phyloP scores from a whole-genome alignment of 2,797 vertebrate genomes.

The Sphenodon punctatus region DNA sequence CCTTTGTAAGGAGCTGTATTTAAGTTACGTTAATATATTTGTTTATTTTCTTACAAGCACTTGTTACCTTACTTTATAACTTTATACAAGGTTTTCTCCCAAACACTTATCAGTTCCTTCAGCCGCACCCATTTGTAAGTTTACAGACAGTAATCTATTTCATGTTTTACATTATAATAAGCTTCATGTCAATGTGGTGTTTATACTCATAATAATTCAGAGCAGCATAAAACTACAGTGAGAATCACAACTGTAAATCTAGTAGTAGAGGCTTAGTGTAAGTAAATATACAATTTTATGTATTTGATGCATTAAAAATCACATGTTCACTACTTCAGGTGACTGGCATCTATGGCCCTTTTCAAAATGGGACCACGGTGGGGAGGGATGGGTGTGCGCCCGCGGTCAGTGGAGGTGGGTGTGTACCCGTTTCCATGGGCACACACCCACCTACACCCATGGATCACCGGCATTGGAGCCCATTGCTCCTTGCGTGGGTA shows the following conservation, averaged over 20 bases:
- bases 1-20: neutral
- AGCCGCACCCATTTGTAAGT: too few species aligned
- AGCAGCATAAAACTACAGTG: neutral
- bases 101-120: neutral
- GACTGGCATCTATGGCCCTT: neutral
- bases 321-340: neutral
- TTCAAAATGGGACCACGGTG: too few species aligned
- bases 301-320: neutral
- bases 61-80: too few species aligned
- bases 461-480: too few species aligned
- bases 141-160: neutral
- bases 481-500: too few species aligned
- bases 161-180: neutral
- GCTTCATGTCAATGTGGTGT: neutral
- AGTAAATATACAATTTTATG: neutral
- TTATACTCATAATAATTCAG: neutral
- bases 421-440: too few species aligned
- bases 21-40: too few species aligned
- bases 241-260: neutral
- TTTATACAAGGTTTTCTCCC: too few species aligned
- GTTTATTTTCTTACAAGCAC: too few species aligned
- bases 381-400: too few species aligned
- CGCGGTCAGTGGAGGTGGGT: too few species aligned
- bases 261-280: neutral
- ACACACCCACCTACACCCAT: too few species aligned